Evolutionary conservation across 2,113 vertebrate species (phyloP), one percentile per base, ranked within the genome.

Genomic region (Hypocryptadius cinnamomeus): DNA sequence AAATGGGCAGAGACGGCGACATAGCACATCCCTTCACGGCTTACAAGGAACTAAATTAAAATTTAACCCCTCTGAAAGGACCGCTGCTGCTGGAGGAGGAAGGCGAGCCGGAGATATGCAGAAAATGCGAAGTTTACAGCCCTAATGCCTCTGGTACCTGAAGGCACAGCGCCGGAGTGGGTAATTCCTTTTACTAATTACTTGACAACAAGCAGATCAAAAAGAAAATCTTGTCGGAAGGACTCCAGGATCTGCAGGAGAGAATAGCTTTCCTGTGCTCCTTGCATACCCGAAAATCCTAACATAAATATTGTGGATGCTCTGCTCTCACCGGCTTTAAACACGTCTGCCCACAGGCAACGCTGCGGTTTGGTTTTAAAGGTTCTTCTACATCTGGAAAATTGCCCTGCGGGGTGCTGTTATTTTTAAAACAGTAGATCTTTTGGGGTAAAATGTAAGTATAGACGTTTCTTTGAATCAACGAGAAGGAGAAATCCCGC

Each of bases 61-160:
- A 33, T 40, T 21, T 44, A 33, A 42, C 4, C 0, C 1, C 6
- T 6, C 10, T 1, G 47, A 22, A 45, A 12, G 40, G 24, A 44
- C 18, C 2, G 8, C 31, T 53, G 60, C 48, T 10, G 68, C 4
- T 4, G 61, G 79, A 27, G 40, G 35, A 21, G 35, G 37, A n/a
- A 12, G 27, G 28, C 3, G 33, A 72, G 66, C 30, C 28, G 8
- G 27, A 31, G 57, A 11, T 20, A 3, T 4, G 27, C 22, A 7
- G 56, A 66, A 85, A 84, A 50, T 2, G 16, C 5, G 0, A 25
- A 23, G 39, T 15, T 70, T 31, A 10, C 9, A 40, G 9, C 23
- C 3, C 25, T 30, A 18, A 16, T 3, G 47, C n/a, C n/a, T 59
- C 51, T 39, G 69, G 57, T 81, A 69, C 70, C 54, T 31, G 78